Evolutionary conservation across 2,113 vertebrate species (phyloP).

Genomic region (Cyphomyrus plagiostoma): DNA sequence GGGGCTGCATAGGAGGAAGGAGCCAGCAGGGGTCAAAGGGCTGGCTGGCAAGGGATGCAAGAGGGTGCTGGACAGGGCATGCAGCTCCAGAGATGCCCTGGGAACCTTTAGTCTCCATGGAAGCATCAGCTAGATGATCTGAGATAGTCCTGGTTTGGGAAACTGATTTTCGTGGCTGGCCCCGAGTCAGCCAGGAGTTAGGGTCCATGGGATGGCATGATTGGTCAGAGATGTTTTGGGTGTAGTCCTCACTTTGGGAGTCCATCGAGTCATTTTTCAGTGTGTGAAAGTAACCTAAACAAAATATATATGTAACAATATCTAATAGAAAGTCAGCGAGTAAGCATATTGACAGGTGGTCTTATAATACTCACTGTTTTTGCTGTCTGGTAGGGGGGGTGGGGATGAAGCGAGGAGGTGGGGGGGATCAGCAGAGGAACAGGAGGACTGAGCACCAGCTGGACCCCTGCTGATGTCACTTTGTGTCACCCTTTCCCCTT

Average conservation of each 20-base stretch:
- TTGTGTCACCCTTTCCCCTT: slow-evolving; percentile 17
- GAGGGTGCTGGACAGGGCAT: background rate
- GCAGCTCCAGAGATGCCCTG: background rate
- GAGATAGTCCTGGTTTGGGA: slow-evolving; percentile 16
- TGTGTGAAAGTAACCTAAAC: slow-evolving; percentile 23
- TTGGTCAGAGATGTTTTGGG: slow-evolving; percentile 21
- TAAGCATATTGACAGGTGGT: background rate
- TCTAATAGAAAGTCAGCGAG: background rate
- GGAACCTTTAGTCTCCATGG: background rate
- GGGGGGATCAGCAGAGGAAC: slow-evolving; percentile 1
- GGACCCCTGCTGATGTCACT: slow-evolving; percentile 1
- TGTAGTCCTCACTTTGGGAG: slow-evolving; percentile 25
- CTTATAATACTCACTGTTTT: slow-evolving; percentile 20
- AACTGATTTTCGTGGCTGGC: slow-evolving; percentile 17
- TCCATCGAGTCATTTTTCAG: slow-evolving; percentile 17
- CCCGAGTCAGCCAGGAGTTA: slow-evolving; percentile 35
- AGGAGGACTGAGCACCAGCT: slow-evolving; percentile 12
- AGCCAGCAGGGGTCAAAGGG: slow-evolving; percentile 15
- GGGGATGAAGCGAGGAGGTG: background rate
- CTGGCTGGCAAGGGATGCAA: background rate
- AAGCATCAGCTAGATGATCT: background rate
- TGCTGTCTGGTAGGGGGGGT: background rate
- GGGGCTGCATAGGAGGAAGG: slow-evolving; percentile 21
- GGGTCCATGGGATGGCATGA: slow-evolving; percentile 1
- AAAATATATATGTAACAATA: background rate